Evolutionary conservation across 2,113 vertebrate species (phyloP), one percentile per base, ranked within the genome.

Genomic region (Antennarius striatus): DNA sequence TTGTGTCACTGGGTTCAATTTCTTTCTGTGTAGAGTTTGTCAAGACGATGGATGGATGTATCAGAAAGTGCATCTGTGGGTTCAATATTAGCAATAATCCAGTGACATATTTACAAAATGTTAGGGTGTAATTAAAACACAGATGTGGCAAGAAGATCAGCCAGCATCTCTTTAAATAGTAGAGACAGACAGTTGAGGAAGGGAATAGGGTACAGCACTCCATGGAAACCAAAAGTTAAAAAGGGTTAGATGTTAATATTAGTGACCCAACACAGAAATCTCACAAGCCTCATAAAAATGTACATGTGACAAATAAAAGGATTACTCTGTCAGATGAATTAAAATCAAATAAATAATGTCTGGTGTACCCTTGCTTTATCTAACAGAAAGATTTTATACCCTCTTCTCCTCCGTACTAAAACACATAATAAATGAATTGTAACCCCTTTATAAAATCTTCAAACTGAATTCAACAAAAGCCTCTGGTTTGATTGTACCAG

Each of bases 101-200:
- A 62, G 29, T 68, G 80, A 76, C 86, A 85, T 55, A 67, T 69
- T 67, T 80, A 84, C 39, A 40, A 65, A 77, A 56, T 80, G 60
- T 88, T 47, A n/a, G 43, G 65, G 57, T 39, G 81, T 87, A 81
- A 85, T 90, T 88, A 83, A 87, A 81, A 48, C 30, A 10, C 68
- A 71, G 59, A 47, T 4, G 56, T 79, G 79, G 83, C 75, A 73
- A 86, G 83, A 82, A 81, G 65, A 88, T 82, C 76, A 83, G 16
- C 13, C 76, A 83, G 16, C n/a, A 57, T 53, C 48, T 70, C 58
- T 63, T 15, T 57, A 65, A 56, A 60, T 55, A 39, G 63, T n/a
- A 68, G 32, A 84, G 71, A 65, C 59, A 65, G 40, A 59, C 16
- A 47, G 32, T n/a, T 40, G 14, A 51, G 46, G 57, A 45, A 42